Conservation (phyloP, 2,797 vertebrate genomes). For the Atherinosoma microstoma region DNA sequence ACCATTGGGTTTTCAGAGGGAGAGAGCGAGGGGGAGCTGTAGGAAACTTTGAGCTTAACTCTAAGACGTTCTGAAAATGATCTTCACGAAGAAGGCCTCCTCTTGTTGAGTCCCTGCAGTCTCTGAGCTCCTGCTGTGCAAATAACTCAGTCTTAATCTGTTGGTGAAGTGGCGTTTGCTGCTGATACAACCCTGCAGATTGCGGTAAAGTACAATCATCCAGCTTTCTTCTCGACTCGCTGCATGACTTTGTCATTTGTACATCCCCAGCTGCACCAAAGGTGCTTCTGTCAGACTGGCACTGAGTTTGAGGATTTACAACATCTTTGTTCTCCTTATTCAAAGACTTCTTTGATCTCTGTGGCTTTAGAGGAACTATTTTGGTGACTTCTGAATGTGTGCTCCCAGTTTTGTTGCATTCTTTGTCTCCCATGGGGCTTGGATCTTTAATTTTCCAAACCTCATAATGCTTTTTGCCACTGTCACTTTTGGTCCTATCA, state of each 20-base stretch:
- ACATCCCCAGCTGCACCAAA: constrained; percentile 39
- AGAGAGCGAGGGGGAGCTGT: constrained; percentile 75
- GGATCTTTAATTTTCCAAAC: constrained; percentile 57
- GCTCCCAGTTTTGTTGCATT: constrained; percentile 58
- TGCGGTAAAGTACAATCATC: constrained; percentile 30
- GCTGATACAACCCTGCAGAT: constrained; percentile 29
- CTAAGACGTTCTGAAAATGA: constrained; percentile 48
- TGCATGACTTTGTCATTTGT: constrained; percentile 51
- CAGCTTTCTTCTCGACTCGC: constrained; percentile 51
- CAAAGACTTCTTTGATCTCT: constrained; percentile 85
- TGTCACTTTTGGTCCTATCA: constrained; percentile 20
- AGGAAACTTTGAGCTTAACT: constrained; percentile 58
- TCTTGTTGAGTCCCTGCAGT: constrained; percentile 51
- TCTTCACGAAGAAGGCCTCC: constrained; percentile 59
- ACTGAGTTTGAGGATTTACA: constrained; percentile 53
- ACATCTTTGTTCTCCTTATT: constrained; percentile 76
- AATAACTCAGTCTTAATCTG: constrained; percentile 36
- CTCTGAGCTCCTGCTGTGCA: constrained; percentile 57
- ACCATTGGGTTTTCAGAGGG: constrained; percentile 81
- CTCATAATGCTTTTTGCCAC: constrained; percentile 36
- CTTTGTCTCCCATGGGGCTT: constrained; percentile 49
- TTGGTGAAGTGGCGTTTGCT: constrained; percentile 32
- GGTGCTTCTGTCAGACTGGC: constrained; percentile 42
- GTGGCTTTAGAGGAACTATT: constrained; percentile 84
- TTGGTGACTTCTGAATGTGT: constrained; percentile 71